Conservation (phyloP, 1,140 invertebrate species). For the Pomacea maculata region DNA sequence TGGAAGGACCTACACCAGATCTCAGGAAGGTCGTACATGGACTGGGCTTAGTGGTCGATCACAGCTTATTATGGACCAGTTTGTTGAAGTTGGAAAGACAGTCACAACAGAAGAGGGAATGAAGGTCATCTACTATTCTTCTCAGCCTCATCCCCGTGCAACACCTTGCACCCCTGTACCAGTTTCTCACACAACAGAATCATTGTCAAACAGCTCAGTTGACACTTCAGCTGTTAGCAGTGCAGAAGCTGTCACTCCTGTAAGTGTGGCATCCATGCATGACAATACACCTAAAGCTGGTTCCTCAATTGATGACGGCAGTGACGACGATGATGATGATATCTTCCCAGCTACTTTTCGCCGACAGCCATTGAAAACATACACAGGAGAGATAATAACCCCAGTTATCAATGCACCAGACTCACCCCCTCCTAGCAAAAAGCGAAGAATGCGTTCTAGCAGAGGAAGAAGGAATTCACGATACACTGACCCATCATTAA, state of each 20-base stretch:
- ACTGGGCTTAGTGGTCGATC: not conserved
- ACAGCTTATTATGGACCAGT: constrained; percentile 31
- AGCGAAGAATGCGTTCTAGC: constrained; percentile 1
- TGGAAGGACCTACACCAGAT: constrained; percentile 15
- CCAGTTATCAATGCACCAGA: constrained; percentile 23
- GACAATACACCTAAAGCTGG: no score
- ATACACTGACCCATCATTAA: constrained; percentile 30
- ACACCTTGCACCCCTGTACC: no score
- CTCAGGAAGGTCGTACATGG: constrained; percentile 3
- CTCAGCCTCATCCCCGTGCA: no score
- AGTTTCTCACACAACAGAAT: no score
- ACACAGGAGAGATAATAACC: constrained; percentile 28
- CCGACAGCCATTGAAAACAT: constrained; percentile 25
- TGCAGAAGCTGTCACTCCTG: no score
- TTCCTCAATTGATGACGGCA: no score
- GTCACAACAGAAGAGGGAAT: constrained; percentile 13
- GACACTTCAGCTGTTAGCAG: no score
- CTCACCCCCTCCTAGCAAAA: constrained; percentile 17
- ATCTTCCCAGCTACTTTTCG: constrained; percentile 25
- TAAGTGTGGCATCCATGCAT: no score
- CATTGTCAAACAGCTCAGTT: no score
- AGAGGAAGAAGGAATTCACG: constrained; percentile 28
- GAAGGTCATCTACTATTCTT: constrained; percentile 14
- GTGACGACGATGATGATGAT: constrained; percentile 26
- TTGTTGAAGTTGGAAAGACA: constrained; percentile 30